Evolutionary conservation across 2,888 invertebrate species (phyloP).

Genomic region (Sminthurinus aureus): DNA sequence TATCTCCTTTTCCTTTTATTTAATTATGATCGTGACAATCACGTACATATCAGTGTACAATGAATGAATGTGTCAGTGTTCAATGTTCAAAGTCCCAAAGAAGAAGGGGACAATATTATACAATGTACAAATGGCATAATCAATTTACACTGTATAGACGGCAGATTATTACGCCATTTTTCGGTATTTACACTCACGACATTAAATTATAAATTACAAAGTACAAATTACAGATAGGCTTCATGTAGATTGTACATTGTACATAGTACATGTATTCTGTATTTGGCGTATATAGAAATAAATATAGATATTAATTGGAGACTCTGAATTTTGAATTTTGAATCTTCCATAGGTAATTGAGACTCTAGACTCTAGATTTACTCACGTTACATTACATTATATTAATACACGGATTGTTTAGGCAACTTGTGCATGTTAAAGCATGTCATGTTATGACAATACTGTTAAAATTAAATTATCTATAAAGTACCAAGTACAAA

Average conservation of each 20-base stretch:
- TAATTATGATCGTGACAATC: neutral
- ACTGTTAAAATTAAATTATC: too few species aligned
- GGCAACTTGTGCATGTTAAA: neutral
- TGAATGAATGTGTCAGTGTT: neutral
- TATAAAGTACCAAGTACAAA: too few species aligned
- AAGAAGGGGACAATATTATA: neutral
- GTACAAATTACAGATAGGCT: too few species aligned
- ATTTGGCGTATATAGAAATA: neutral
- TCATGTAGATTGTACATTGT: too few species aligned
- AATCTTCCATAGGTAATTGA: neutral
- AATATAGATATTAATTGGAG: neutral
- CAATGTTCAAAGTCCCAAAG: neutral
- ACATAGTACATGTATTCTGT: neutral
- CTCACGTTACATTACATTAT: neutral
- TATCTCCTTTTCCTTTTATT: neutral
- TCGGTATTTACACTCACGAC: neutral
- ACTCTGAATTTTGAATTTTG: too few species aligned
- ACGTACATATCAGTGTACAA: neutral
- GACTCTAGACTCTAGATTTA: neutral
- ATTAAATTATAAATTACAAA: neutral
- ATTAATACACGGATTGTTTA: neutral
- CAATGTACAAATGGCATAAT: neutral
- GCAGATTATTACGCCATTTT: neutral
- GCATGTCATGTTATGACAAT: too few species aligned
- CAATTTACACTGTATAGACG: neutral